These are phyloP conservation scores for Lottia gigantea DNA, from an alignment of 2,888 invertebrate species.

Conservation along the genomic window DNA sequence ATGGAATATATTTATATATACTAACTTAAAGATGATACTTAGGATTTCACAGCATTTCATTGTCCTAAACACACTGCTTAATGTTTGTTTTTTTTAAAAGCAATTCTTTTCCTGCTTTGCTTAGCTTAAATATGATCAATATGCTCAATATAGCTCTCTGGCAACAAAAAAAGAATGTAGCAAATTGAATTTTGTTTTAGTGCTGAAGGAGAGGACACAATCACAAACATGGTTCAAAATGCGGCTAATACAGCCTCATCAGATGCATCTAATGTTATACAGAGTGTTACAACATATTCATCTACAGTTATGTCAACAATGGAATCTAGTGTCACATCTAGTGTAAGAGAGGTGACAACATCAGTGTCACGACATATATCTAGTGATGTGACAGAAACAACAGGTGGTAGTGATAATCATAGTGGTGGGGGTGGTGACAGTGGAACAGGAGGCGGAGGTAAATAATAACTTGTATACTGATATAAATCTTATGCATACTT, in stretches of 20 bases:
- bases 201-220: background rate
- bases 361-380: slow-evolving; percentile 9
- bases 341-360: slow-evolving; percentile 6
- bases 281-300: slow-evolving; percentile 1
- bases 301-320: background rate
- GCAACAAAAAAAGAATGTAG: too few relatives aligned
- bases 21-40: too few relatives aligned
- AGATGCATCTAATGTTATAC: background rate
- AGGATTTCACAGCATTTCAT: too few relatives aligned
- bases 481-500: too few relatives aligned
- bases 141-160: too few relatives aligned
- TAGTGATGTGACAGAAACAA: background rate
- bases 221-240: slow-evolving; percentile 1
- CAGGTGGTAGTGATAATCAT: background rate
- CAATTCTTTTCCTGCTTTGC: too few relatives aligned
- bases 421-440: background rate
- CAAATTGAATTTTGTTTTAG: background rate
- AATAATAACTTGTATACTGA: background rate
- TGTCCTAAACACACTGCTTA: too few relatives aligned
- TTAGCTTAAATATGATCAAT: too few relatives aligned
- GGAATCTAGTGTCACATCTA: background rate
- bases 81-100: too few relatives aligned
- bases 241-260: background rate
- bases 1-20: too few relatives aligned
- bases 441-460: background rate